Evolutionary conservation across 2,888 invertebrate genomes (phyloP).

Genomic region (Eurois occulta): DNA sequence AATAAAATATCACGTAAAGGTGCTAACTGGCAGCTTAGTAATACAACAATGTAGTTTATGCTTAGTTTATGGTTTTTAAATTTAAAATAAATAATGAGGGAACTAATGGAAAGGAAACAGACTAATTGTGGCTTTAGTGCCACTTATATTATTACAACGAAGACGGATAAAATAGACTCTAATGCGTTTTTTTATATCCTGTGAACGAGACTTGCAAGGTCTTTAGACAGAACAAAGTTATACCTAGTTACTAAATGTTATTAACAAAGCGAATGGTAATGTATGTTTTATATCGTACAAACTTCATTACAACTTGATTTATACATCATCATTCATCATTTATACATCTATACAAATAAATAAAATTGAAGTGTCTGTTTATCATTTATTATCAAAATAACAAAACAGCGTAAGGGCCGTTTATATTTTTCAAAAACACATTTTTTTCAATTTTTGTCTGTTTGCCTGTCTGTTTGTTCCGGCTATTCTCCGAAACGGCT

Average conservation of each 20-base stretch:
- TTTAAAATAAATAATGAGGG: neutral
- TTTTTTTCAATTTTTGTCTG: no score
- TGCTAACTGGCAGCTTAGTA: conserved; percentile 1
- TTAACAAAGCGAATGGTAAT: conserved; percentile 13
- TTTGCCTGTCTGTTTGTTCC: no score
- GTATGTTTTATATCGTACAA: neutral
- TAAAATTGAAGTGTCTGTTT: no score
- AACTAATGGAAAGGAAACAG: conserved; percentile 27
- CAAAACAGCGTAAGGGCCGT: no score
- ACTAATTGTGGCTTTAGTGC: neutral
- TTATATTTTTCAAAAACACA: no score
- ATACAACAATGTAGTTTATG: neutral
- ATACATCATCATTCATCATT: conserved; percentile 22
- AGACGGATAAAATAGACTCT: conserved; percentile 24
- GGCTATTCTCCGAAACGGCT: no score
- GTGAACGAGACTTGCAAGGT: conserved; percentile 42
- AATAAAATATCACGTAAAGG: neutral
- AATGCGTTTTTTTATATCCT: conserved; percentile 40
- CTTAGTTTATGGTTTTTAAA: neutral
- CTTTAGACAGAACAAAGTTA: conserved; percentile 8
- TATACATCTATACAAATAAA: no score
- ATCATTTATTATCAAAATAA: no score
- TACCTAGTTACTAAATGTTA: conserved; percentile 14
- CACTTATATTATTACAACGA: neutral
- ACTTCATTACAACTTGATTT: conserved; percentile 2